Evolutionary conservation across 2,113 vertebrate genomes (phyloP).

Genomic region (Plectropomus leopardus): DNA sequence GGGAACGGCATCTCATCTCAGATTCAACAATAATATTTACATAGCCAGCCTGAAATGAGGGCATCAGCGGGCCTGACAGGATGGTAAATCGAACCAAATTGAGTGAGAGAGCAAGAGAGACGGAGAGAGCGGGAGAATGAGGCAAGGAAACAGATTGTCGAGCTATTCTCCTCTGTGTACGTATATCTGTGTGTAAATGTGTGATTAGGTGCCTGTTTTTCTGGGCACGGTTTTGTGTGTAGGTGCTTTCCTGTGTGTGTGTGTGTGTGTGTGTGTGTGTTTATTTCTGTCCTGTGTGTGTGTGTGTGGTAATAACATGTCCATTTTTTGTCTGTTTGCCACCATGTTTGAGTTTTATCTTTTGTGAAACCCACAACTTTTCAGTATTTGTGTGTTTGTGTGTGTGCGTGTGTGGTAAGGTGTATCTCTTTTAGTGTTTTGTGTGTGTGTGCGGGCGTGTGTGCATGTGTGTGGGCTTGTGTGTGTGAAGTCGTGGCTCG

Average conservation of each 20-base stretch:
- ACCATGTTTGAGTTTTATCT: slow-evolving; percentile 2
- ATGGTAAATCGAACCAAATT: slow-evolving; percentile 62
- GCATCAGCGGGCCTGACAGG: slow-evolving; percentile 64
- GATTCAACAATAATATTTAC: slow-evolving; percentile 78
- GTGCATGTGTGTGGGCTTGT: not conserved
- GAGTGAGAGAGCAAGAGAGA: slow-evolving; percentile 20
- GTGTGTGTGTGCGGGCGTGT: not conserved
- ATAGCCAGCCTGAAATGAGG: slow-evolving; percentile 67
- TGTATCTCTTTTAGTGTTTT: not conserved
- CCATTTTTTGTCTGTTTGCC: not conserved
- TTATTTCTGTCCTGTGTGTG: too few relatives aligned
- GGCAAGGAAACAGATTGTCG: not conserved
- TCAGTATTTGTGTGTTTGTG: not conserved
- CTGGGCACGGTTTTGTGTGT: too few relatives aligned
- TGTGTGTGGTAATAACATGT: not conserved
- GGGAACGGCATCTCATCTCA: slow-evolving; percentile 65
- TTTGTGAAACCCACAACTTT: not conserved
- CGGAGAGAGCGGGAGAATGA: slow-evolving; percentile 6
- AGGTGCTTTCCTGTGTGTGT: not conserved
- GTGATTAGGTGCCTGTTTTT: slow-evolving; percentile 12
- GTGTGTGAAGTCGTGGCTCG: not conserved
- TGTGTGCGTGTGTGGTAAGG: not conserved
- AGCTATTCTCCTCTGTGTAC: slow-evolving; percentile 19
- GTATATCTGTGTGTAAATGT: slow-evolving; percentile 31
- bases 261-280: not conserved